A percentile compares a stretch with the other conserved stretches of the same genome.
Evolutionary conservation across 1,140 invertebrate species (phyloP).

Genomic region (Campoletis sonorensis): DNA sequence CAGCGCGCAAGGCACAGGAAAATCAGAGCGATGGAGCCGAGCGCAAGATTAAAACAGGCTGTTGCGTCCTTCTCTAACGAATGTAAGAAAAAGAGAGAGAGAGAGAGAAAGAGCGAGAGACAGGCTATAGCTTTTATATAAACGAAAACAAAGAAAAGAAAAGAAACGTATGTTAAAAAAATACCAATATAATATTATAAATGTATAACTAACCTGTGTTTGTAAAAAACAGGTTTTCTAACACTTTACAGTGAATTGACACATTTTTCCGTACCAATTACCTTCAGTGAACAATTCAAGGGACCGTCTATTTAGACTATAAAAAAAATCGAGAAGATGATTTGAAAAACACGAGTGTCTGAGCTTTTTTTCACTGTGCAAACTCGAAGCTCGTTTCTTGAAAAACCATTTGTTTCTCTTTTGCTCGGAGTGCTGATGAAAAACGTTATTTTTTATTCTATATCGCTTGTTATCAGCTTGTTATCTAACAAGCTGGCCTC

Average conservation of each 20-base stretch:
- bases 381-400: neutral
- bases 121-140: constrained; percentile 61
- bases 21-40: constrained; percentile 92
- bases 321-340: neutral
- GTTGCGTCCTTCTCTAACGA: constrained; percentile 85
- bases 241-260: constrained; percentile 66
- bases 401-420: neutral
- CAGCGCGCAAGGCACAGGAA: constrained; percentile 95
- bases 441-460: neutral
- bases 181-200: constrained; percentile 50
- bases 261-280: constrained; percentile 47
- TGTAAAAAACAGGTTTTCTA: constrained; percentile 59
- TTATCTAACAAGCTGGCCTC: neutral
- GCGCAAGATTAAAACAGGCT: constrained; percentile 92
- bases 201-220: constrained; percentile 43
- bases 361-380: neutral
- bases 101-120: too few species aligned
- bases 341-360: constrained; percentile 34
- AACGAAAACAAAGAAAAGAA: constrained; percentile 45
- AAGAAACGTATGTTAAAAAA: constrained; percentile 45
- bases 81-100: constrained; percentile 38
- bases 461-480: constrained; percentile 10
- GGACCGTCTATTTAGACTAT: constrained; percentile 39
- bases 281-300: constrained; percentile 46
- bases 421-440: neutral